These are phyloP conservation scores for Limnodromus scolopaceus DNA, from an alignment of 2,797 vertebrate species.

Conservation along the genomic window DNA sequence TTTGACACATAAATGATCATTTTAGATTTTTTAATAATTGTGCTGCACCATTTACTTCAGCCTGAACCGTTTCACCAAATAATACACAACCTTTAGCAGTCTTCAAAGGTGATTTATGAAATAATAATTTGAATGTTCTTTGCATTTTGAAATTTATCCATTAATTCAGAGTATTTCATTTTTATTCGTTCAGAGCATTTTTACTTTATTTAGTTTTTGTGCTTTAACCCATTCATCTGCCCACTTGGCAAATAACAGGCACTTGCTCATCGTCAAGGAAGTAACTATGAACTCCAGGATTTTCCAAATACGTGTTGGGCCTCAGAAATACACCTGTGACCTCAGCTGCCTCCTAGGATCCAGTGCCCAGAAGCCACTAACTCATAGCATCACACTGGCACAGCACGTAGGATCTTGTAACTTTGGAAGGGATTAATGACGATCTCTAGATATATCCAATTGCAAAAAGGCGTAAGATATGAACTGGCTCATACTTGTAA, in stretches of 20 bases:
- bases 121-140: constrained; percentile 7
- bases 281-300: neutral
- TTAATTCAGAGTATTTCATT: neutral
- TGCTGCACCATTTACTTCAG: constrained; percentile 27
- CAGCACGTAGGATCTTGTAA: neutral
- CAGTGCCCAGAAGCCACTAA: neutral
- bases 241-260: neutral
- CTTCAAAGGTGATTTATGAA: constrained; percentile 36
- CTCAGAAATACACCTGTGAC: neutral
- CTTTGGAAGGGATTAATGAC: neutral
- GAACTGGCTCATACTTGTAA: neutral
- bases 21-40: constrained; percentile 45
- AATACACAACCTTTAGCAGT: neutral
- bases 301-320: neutral
- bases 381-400: neutral
- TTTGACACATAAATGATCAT: constrained; percentile 50
- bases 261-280: neutral
- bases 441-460: neutral
- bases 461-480: neutral
- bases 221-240: neutral
- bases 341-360: neutral
- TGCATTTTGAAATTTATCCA: constrained; percentile 20
- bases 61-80: constrained; percentile 9
- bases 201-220: neutral
- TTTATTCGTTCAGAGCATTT: neutral